phyloP scores from a whole-genome alignment of 2,888 invertebrate genomes.

The Timandra comae region DNA sequence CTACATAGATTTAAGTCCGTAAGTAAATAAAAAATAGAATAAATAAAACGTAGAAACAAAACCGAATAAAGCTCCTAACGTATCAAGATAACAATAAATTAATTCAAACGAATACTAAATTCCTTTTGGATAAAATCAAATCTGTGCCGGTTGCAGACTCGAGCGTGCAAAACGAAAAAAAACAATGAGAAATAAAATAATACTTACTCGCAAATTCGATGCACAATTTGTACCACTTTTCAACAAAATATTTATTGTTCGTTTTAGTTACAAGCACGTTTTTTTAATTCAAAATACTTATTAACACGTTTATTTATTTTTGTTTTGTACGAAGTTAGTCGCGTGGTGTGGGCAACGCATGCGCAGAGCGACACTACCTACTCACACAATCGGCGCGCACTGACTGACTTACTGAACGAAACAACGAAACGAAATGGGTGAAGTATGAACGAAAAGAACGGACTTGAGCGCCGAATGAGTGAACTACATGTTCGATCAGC shows the following conservation, averaged over 20 bases:
- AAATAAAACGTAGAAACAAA: no score
- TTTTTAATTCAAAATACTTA: no score
- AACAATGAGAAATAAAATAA: slow-evolving; percentile 41
- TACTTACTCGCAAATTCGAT: slow-evolving; percentile 63
- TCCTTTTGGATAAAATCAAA: slow-evolving; percentile 46
- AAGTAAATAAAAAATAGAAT: no score
- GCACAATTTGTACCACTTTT: slow-evolving; percentile 32
- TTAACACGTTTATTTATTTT: slow-evolving; percentile 69
- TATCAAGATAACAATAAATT: no score
- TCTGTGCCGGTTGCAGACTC: slow-evolving; percentile 46
- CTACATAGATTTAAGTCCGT: no score
- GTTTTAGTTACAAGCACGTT: no score
- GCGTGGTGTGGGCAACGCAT: slow-evolving; percentile 44
- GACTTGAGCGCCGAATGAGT: no score
- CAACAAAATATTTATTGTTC: slow-evolving; percentile 20
- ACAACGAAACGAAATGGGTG: slow-evolving; percentile 24
- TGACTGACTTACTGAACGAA: slow-evolving; percentile 37
- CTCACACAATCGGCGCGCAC: slow-evolving; percentile 48
- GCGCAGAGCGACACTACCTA: slow-evolving; percentile 42
- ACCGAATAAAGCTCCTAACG: no score
- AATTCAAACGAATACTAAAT: slow-evolving; percentile 10
- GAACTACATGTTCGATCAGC: no score
- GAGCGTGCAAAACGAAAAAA: slow-evolving; percentile 50
- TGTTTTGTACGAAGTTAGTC: slow-evolving; percentile 56
- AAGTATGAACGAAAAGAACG: no score